These are phyloP conservation scores for Dicerorhinus sumatrensis DNA, from an alignment of 2,113 vertebrate species.

Conservation along the genomic window DNA sequence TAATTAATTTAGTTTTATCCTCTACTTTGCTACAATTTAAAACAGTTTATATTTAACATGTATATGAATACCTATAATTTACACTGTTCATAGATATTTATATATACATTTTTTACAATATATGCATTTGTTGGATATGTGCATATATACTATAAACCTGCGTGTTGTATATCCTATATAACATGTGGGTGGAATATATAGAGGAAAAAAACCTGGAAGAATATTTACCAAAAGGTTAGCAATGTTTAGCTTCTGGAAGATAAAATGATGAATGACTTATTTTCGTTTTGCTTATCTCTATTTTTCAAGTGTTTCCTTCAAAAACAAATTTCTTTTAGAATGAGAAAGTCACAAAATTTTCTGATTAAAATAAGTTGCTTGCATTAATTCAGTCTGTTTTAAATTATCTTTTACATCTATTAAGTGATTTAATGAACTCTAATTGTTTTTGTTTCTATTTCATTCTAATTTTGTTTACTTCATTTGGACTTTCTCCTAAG, in stretches of 20 bases:
- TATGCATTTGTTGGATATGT: not conserved
- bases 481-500: not conserved
- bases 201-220: not conserved
- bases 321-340: not conserved
- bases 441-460: not conserved
- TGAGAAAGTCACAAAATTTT: not conserved
- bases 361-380: not conserved
- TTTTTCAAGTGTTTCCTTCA: constrained; percentile 19
- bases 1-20: not conserved
- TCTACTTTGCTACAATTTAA: not conserved
- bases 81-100: not conserved
- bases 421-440: not conserved
- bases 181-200: not conserved
- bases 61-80: not conserved
- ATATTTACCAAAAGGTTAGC: not conserved
- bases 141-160: not conserved
- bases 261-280: not conserved
- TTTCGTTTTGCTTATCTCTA: not conserved
- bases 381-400: not conserved
- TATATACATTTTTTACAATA: not conserved
- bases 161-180: not conserved
- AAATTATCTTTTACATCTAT: not conserved
- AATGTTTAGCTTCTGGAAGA: not conserved
- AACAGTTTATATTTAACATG: not conserved
- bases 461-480: not conserved